A percentile compares a stretch with the other conserved stretches of the same genome.
phyloP scores from a whole-genome alignment of 2,888 invertebrate species.

The Conchocele bisecta region DNA sequence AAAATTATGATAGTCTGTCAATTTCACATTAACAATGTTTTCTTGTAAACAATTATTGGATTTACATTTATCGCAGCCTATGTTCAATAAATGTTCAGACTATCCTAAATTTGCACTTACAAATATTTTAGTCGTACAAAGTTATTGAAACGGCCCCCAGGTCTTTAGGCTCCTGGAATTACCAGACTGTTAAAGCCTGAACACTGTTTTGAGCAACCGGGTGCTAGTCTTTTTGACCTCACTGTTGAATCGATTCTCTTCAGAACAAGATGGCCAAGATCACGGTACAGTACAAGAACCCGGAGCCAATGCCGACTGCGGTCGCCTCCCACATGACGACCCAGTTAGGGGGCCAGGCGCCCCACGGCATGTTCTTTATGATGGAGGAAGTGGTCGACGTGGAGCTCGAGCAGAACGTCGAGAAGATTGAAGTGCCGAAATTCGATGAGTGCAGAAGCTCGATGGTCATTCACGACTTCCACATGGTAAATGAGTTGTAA shows the following conservation, averaged over 20 bases:
- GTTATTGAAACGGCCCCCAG: too few relatives aligned
- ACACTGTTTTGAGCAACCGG: too few relatives aligned
- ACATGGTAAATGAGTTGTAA: constrained; percentile 85
- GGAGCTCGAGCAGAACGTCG: constrained; percentile 87
- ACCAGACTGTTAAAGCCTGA: too few relatives aligned
- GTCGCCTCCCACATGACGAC: constrained; percentile 1
- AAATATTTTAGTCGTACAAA: too few relatives aligned
- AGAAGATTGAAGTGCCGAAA: constrained; percentile 90
- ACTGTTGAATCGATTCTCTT: constrained; percentile 1
- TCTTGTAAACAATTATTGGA: too few relatives aligned
- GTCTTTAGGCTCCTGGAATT: too few relatives aligned
- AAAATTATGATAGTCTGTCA: too few relatives aligned
- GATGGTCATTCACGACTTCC: constrained; percentile 96
- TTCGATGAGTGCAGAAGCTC: constrained; percentile 92
- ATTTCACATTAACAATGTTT: too few relatives aligned
- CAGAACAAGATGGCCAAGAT: constrained; percentile 33
- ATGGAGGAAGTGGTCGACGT: constrained; percentile 93
- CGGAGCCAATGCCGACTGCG: background rate
- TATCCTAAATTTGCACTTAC: too few relatives aligned
- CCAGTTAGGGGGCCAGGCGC: background rate
- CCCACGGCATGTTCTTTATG: constrained; percentile 75
- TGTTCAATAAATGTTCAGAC: too few relatives aligned
- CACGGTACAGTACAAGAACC: constrained; percentile 20
- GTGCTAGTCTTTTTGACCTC: too few relatives aligned
- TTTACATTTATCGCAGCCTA: too few relatives aligned